Conservation (phyloP, 2,888 invertebrate species). For the Synanthedon formicaeformis region DNA sequence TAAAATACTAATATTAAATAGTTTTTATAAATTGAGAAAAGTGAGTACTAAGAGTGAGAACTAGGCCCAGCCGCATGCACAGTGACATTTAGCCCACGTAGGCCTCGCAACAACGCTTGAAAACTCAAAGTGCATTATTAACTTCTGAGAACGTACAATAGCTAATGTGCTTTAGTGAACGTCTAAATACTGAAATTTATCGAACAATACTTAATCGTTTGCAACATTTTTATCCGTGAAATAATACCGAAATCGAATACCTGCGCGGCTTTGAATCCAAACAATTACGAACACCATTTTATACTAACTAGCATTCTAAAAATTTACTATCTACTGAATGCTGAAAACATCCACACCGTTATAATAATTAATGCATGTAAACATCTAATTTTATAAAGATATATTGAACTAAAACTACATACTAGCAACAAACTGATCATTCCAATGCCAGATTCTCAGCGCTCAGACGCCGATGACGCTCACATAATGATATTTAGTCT, state of each 20-base stretch:
- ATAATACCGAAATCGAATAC: background rate
- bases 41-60: no score
- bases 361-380: constrained; percentile 48
- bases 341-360: constrained; percentile 49
- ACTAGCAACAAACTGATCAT: constrained; percentile 40
- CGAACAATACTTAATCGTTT: background rate
- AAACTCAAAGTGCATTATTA: constrained; percentile 54
- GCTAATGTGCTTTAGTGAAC: constrained; percentile 12
- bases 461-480: background rate
- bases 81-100: background rate
- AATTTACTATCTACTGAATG: constrained; percentile 69
- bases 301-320: constrained; percentile 69
- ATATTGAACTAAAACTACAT: constrained; percentile 61
- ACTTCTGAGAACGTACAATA: constrained; percentile 26
- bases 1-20: no score
- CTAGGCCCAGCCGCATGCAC: no score
- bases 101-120: constrained; percentile 12
- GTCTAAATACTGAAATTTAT: constrained; percentile 2
- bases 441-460: constrained; percentile 27
- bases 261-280: constrained; percentile 6
- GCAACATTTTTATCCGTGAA: constrained; percentile 1
- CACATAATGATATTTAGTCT: no score
- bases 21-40: no score
- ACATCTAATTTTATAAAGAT: constrained; percentile 49
- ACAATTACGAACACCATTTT: constrained; percentile 51